Evolutionary conservation across 2,888 invertebrate genomes (phyloP).

Genomic region (Lasioglossum villosulum): DNA sequence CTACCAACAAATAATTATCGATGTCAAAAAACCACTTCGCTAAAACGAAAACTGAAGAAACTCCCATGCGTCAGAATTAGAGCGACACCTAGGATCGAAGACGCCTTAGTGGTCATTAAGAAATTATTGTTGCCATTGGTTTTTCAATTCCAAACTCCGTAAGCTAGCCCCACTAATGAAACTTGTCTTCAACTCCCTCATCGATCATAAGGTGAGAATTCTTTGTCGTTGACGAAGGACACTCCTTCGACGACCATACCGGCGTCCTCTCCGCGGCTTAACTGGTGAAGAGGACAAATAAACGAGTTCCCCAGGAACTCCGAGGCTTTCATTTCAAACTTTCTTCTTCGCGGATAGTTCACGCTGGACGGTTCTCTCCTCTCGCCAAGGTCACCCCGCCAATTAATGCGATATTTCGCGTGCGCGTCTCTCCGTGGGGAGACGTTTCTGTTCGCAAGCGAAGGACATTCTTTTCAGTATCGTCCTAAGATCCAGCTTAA

Average conservation of each 20-base stretch:
- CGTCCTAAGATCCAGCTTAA: neutral
- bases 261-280: neutral
- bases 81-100: neutral
- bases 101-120: neutral
- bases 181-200: neutral
- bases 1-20: neutral
- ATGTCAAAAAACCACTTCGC: neutral
- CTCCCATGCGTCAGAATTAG: neutral
- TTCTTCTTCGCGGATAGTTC: neutral
- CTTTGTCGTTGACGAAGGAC: neutral
- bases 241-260: neutral
- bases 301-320: neutral
- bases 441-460: neutral
- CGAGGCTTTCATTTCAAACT: neutral
- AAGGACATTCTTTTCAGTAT: neutral
- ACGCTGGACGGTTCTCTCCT: neutral
- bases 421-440: neutral
- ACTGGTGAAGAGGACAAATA: neutral
- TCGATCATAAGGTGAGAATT: neutral
- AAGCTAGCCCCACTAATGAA: neutral
- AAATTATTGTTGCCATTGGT: neutral
- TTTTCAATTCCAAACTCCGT: neutral
- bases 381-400: neutral
- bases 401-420: conserved; percentile 14
- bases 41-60: neutral